These are phyloP conservation scores for Sinonovacula constricta DNA, from an alignment of 1,140 invertebrate genomes.

Conservation along the genomic window DNA sequence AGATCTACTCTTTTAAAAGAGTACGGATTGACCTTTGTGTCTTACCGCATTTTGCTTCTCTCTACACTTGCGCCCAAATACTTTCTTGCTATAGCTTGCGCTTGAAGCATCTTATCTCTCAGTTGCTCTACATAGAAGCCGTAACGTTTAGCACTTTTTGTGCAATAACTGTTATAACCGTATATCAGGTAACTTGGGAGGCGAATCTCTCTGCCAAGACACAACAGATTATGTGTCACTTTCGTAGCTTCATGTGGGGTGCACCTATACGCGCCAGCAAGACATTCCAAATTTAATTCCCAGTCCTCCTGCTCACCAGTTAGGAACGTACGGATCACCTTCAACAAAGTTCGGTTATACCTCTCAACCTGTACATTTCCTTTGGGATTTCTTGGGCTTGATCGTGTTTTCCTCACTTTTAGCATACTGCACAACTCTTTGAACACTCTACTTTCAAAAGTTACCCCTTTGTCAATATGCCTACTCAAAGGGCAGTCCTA, in stretches of 20 bases:
- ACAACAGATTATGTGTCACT: constrained; percentile 29
- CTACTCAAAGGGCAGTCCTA: background rate
- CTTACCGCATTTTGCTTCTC: background rate
- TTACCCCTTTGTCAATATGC: background rate
- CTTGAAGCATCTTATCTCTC: constrained; percentile 7
- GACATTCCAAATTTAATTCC: constrained; percentile 15
- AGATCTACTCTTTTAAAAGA: no score
- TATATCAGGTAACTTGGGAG: constrained; percentile 8
- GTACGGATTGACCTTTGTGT: background rate
- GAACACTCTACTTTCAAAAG: constrained; percentile 14
- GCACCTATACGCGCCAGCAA: constrained; percentile 30
- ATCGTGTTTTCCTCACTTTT: constrained; percentile 29
- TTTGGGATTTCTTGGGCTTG: constrained; percentile 44
- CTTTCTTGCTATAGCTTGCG: constrained; percentile 24
- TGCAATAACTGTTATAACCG: no score
- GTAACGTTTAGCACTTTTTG: no score
- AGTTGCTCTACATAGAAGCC: constrained; percentile 11
- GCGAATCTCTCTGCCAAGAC: constrained; percentile 31
- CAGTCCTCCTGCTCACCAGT: constrained; percentile 21
- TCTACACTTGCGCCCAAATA: background rate
- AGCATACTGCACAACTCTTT: constrained; percentile 33
- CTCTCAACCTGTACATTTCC: constrained; percentile 20
- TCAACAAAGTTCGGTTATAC: constrained; percentile 1
- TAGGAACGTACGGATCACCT: background rate
- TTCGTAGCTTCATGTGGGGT: constrained; percentile 9